Evolutionary conservation across 2,888 invertebrate species (phyloP), one percentile per base, ranked within the genome.

Genomic region (Leptodirus hochenwartii): DNA sequence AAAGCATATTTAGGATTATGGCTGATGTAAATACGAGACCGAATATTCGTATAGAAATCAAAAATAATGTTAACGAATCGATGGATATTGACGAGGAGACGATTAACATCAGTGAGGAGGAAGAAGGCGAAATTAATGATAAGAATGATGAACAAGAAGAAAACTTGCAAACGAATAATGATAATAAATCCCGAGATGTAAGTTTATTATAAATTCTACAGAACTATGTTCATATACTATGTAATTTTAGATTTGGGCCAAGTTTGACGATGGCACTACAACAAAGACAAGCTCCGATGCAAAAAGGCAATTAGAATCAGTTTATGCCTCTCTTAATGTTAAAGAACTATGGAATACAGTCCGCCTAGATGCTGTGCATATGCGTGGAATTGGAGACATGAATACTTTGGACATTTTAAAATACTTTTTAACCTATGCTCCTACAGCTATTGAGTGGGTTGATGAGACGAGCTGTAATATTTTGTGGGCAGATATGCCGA

Each of bases 371-470:
- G 69, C 77, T 12, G 54, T 85, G 27, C 77, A 82, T 49, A 58
- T 85, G 47, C 59, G 70, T 47, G 84, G 84, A 27, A 69, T 76
- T 2, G 66, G 75, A 41, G 68, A 75, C 17, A 69, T 85, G 62
- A 72, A 64, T 41, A 77, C 80, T 3, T 67, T 71, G 47, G 81
- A 85, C 50, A 66, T 85, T 28, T 75, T 82, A 48, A 66, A 69
- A 39, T 84, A 82, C 53, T 75, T 85, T 47, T 64, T 68, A 48
- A 72, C 74, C 39, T 79, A 72, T 50, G 69, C 69, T 29, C 81
- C 85, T n/a, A 58, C 69, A 8, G 69, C 69, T 6, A 62, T 85
- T 29, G 84, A 85, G 55, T 82, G 81, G 80, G 68, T 84, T 34
- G 74, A 76, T 56, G 75, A 79, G 47, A 58, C 63, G 39, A 75